Evolutionary conservation across 2,888 invertebrate species (phyloP).

Genomic region (Pycnomerus fuliginosus): DNA sequence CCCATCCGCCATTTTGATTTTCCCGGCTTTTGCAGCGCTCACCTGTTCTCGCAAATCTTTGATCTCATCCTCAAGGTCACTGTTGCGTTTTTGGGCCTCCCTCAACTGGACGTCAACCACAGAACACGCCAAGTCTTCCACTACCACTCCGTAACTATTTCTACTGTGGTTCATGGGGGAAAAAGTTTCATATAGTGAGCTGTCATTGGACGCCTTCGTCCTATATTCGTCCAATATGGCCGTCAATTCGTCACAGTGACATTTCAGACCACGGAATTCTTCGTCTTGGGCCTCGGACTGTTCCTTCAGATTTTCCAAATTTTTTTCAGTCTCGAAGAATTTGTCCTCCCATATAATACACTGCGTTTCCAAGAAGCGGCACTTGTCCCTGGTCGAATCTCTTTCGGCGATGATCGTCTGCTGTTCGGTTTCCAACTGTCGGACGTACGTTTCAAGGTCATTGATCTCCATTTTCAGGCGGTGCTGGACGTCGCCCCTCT

Average conservation of each 20-base stretch:
- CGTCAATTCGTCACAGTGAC: constrained; percentile 45
- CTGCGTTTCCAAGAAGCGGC: constrained; percentile 48
- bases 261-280: constrained; percentile 37
- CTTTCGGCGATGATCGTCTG: constrained; percentile 58
- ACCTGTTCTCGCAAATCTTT: not conserved
- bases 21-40: too few species aligned
- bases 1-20: too few species aligned
- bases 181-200: constrained; percentile 33
- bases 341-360: constrained; percentile 42
- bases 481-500: constrained; percentile 39
- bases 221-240: constrained; percentile 55
- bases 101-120: constrained; percentile 51
- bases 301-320: constrained; percentile 35
- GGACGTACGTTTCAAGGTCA: constrained; percentile 57
- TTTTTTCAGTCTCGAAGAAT: constrained; percentile 39
- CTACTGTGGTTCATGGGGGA: not conserved
- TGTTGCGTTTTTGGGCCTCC: constrained; percentile 44
- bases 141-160: constrained; percentile 8
- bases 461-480: constrained; percentile 55
- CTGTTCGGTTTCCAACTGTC: constrained; percentile 55
- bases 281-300: constrained; percentile 38
- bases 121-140: constrained; percentile 47
- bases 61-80: constrained; percentile 17
- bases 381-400: constrained; percentile 53
- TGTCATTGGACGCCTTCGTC: constrained; percentile 24